Evolutionary conservation across 2,797 vertebrate genomes (phyloP).

Genomic region (Simalia tracyae): DNA sequence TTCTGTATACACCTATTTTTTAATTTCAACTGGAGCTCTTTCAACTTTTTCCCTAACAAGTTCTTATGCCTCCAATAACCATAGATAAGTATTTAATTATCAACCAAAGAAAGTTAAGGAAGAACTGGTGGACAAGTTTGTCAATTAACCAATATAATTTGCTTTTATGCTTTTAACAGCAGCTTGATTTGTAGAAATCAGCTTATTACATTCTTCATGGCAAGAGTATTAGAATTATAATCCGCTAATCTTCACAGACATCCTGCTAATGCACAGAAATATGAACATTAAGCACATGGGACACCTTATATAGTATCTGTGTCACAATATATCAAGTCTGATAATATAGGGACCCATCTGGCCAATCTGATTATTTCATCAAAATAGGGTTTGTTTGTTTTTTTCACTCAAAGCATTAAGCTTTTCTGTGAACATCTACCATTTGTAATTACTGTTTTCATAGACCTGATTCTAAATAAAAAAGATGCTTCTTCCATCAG

Average conservation of each 20-base stretch:
- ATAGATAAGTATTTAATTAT: not conserved
- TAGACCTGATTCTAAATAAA: not conserved
- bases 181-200: not conserved
- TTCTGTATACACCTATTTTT: not conserved
- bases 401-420: constrained; percentile 21
- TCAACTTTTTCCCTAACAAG: not conserved
- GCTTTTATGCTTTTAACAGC: not conserved
- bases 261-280: not conserved
- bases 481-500: constrained; percentile 4
- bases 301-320: not conserved
- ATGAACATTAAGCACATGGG: too few species aligned
- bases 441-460: constrained; percentile 39
- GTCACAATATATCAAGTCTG: not conserved
- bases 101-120: not conserved
- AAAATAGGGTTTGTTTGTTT: not conserved
- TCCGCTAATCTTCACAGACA: not conserved
- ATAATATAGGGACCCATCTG: constrained; percentile 7
- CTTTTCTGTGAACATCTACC: constrained; percentile 2
- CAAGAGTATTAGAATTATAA: not conserved
- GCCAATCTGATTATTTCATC: constrained; percentile 32
- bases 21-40: not conserved
- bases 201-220: not conserved
- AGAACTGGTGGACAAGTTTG: not conserved
- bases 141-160: not conserved
- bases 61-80: not conserved